Evolutionary conservation across 2,797 vertebrate genomes (phyloP).

Genomic region (Siniperca undulata): DNA sequence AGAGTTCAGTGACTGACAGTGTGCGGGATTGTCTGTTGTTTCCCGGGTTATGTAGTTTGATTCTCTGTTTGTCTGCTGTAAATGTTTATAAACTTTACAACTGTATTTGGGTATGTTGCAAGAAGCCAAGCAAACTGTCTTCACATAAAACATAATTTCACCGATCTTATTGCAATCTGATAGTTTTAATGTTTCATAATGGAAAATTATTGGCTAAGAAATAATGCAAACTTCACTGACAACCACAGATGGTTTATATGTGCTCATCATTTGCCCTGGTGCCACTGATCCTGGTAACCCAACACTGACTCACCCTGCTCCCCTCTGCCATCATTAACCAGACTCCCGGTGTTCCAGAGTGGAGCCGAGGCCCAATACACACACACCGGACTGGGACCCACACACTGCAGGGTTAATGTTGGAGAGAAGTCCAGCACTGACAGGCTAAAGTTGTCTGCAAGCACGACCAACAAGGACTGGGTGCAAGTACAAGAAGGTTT

Average conservation of each 20-base stretch:
- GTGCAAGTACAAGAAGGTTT: background rate
- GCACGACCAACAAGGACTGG: background rate
- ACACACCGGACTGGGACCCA: conserved; percentile 16
- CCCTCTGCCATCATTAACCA: conserved; percentile 39
- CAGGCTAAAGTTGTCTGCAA: conserved; percentile 28
- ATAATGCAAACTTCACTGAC: background rate
- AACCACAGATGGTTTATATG: conserved; percentile 20
- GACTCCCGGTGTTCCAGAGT: conserved; percentile 27
- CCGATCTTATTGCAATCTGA: background rate
- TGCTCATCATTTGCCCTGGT: conserved; percentile 24
- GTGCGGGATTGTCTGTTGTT: too few species aligned
- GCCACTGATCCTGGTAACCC: conserved; percentile 45
- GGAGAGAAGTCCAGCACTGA: conserved; percentile 25
- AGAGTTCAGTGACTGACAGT: too few species aligned
- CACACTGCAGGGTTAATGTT: conserved; percentile 12
- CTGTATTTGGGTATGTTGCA: background rate
- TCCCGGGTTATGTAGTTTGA: background rate
- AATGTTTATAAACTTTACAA: background rate
- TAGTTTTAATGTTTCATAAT: background rate
- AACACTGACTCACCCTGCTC: conserved; percentile 29
- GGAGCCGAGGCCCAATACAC: conserved; percentile 23
- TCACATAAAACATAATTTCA: background rate
- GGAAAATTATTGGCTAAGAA: background rate
- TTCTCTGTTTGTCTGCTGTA: background rate
- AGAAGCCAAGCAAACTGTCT: background rate